These are phyloP conservation scores for Sylvia borin DNA, from an alignment of 2,797 vertebrate genomes.

Conservation along the genomic window DNA sequence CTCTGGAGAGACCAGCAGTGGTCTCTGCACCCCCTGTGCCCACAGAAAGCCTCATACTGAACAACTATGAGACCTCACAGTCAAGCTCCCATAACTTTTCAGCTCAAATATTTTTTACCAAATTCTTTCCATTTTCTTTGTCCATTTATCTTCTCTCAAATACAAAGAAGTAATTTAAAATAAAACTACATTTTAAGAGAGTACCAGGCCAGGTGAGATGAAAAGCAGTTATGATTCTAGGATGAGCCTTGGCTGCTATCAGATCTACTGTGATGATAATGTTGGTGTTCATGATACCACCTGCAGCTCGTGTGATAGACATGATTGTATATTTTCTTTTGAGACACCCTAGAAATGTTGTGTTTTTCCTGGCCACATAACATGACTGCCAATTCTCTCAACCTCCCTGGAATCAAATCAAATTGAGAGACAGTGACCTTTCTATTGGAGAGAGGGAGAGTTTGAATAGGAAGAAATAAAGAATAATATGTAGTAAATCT, in stretches of 20 bases:
- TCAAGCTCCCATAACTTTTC: neutral
- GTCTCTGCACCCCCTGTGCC: neutral
- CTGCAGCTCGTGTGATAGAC: slow-evolving; percentile 10
- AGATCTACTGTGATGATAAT: neutral
- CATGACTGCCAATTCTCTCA: neutral
- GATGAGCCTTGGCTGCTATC: neutral
- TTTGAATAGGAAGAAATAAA: neutral
- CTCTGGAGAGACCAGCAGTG: neutral
- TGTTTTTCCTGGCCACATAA: neutral
- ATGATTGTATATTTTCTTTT: neutral
- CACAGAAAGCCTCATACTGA: neutral
- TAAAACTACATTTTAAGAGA: slow-evolving; percentile 17
- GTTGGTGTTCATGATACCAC: slow-evolving; percentile 3
- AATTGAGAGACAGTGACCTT: neutral
- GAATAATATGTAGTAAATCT: neutral
- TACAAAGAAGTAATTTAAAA: slow-evolving; percentile 2
- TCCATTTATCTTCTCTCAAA: neutral
- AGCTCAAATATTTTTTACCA: neutral
- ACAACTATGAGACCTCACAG: neutral
- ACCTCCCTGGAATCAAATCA: neutral
- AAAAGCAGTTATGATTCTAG: slow-evolving; percentile 7
- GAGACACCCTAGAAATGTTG: neutral
- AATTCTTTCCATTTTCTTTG: neutral
- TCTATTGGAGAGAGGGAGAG: neutral
- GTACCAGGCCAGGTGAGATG: neutral